Percentiles rank a stretch among this genome's conserved stretches.
Evolutionary conservation across 2,888 invertebrate genomes (phyloP).

Genomic region (Eupithecia inturbata): DNA sequence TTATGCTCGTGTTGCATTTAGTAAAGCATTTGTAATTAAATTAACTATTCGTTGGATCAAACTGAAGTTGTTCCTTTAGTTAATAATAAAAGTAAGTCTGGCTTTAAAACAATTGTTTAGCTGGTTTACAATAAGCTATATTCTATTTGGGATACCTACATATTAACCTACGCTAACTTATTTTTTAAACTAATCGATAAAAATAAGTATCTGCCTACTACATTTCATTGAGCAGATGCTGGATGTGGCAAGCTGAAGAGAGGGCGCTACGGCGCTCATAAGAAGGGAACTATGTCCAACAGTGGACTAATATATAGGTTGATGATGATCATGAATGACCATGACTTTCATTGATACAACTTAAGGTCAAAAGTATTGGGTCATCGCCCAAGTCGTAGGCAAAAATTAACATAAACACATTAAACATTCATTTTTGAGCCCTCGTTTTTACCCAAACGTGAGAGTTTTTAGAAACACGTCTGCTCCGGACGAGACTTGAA

Average conservation of each 20-base stretch:
- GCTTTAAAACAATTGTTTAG: neutral
- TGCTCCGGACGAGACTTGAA: conserved; percentile 33
- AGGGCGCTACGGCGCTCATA: too few species aligned
- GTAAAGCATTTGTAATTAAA: neutral
- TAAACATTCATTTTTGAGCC: conserved; percentile 9
- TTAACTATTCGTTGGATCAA: neutral
- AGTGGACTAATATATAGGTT: too few species aligned
- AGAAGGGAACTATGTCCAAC: too few species aligned
- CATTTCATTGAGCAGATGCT: too few species aligned
- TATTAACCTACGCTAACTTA: neutral
- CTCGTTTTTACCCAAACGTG: conserved; percentile 29
- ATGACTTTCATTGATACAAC: neutral
- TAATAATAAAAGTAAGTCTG: neutral
- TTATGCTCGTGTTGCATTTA: neutral
- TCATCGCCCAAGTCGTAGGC: conserved; percentile 15
- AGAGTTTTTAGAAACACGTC: conserved; percentile 26
- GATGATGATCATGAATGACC: too few species aligned
- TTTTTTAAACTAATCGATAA: neutral
- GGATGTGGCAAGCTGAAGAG: too few species aligned
- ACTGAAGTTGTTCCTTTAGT: neutral
- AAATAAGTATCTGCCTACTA: neutral
- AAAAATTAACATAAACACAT: conserved; percentile 14
- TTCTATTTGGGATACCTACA: neutral
- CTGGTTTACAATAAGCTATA: neutral
- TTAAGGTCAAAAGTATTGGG: neutral